These are phyloP conservation scores for Larimichthys polyactis DNA, from an alignment of 2,113 vertebrate species.

Conservation along the genomic window DNA sequence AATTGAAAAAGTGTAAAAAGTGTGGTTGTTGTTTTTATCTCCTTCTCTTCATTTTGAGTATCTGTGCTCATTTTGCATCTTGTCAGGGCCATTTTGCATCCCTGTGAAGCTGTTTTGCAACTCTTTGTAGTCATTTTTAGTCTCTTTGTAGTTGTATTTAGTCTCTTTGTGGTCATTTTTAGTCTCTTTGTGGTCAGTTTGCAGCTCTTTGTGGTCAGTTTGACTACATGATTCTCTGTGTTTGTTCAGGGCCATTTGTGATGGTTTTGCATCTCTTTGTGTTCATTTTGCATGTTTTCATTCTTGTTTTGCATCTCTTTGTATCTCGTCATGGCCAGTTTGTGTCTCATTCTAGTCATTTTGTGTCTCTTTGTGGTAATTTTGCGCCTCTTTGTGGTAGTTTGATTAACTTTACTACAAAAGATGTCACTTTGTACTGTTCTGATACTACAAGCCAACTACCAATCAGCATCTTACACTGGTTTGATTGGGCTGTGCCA, in stretches of 20 bases:
- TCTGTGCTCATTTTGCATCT: neutral
- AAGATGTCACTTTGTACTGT: neutral
- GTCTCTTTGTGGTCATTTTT: neutral
- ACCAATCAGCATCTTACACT: neutral
- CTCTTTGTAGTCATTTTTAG: neutral
- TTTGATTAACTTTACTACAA: neutral
- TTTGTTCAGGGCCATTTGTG: too few relatives aligned
- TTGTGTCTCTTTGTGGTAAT: neutral
- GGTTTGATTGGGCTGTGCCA: neutral
- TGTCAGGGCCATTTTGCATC: neutral
- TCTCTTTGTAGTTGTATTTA: neutral
- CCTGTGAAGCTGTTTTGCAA: neutral
- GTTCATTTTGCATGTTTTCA: neutral
- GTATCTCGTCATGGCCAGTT: neutral
- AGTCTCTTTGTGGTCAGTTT: neutral
- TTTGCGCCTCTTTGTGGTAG: neutral
- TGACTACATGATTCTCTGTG: neutral
- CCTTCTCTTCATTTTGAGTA: neutral
- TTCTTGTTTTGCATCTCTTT: neutral
- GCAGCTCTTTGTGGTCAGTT: neutral
- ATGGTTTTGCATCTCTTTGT: neutral
- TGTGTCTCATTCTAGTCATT: too few relatives aligned
- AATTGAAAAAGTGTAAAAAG: neutral
- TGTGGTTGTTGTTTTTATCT: neutral
- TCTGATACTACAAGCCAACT: neutral